These are phyloP conservation scores for Bombus haemorrhoidalis DNA, from an alignment of 1,140 invertebrate species.

Conservation along the genomic window DNA sequence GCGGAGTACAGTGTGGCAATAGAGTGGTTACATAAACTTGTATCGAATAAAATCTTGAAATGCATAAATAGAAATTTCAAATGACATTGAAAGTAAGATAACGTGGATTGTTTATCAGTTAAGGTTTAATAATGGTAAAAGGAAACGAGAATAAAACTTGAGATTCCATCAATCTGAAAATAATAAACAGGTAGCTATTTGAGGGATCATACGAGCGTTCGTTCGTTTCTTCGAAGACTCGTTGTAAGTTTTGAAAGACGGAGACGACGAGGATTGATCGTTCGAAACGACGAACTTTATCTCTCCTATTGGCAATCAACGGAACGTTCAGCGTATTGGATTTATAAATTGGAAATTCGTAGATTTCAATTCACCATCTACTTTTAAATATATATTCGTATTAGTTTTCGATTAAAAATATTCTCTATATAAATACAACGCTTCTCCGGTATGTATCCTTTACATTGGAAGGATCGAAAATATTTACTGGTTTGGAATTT, in stretches of 20 bases:
- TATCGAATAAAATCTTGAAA: neutral
- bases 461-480: neutral
- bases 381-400: neutral
- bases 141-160: too few relatives aligned
- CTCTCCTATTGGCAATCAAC: neutral
- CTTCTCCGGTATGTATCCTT: neutral
- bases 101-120: neutral
- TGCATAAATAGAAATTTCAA: neutral
- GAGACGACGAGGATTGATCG: neutral
- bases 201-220: neutral
- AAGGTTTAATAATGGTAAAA: too few relatives aligned
- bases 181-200: too few relatives aligned
- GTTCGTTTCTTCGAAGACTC: neutral
- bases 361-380: neutral
- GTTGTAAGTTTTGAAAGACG: neutral
- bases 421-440: neutral
- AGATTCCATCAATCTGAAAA: too few relatives aligned
- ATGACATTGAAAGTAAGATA: neutral
- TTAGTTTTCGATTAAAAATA: neutral
- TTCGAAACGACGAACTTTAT: neutral
- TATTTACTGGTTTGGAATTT: too few relatives aligned
- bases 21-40: constrained; percentile 10
- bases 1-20: constrained; percentile 17
- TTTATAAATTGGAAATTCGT: neutral
- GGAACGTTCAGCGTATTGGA: neutral